Conservation (phyloP, 2,888 invertebrate species). For the Cistogaster globosa region DNA sequence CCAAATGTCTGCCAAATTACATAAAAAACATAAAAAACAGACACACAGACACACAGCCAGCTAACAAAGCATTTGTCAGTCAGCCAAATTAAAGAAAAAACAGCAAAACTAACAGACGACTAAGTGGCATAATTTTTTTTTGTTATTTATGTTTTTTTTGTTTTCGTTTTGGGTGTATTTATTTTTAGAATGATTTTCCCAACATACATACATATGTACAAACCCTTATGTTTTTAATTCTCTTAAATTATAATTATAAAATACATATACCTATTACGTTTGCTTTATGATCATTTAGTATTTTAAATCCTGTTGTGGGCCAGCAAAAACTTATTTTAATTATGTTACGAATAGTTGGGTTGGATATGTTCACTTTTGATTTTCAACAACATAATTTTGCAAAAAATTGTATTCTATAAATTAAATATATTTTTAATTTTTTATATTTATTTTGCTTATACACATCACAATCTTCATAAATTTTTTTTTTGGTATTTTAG, state of each 20-base stretch:
- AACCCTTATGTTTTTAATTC: conserved; percentile 23
- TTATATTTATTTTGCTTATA: conserved; percentile 41
- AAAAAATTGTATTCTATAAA: no score
- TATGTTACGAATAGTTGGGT: neutral
- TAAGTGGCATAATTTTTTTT: conserved; percentile 40
- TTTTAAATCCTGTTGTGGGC: conserved; percentile 5
- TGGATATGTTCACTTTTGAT: conserved; percentile 20
- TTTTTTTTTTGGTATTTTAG: conserved; percentile 20
- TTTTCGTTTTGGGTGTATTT: conserved; percentile 45
- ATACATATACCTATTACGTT: neutral
- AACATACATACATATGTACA: no score
- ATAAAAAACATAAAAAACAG: neutral
- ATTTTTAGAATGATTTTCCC: conserved; percentile 61
- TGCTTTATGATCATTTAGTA: conserved; percentile 22
- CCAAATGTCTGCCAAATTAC: conserved; percentile 10
- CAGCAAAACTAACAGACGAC: conserved; percentile 18
- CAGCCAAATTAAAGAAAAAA: conserved; percentile 23
- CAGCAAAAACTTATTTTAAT: neutral
- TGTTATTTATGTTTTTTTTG: conserved; percentile 7
- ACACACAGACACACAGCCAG: conserved; percentile 12
- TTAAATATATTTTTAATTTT: neutral
- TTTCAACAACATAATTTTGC: conserved; percentile 22
- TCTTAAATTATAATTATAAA: neutral
- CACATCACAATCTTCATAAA: conserved; percentile 47
- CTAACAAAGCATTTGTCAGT: neutral